Evolutionary conservation across 1,140 invertebrate genomes (phyloP), one percentile per base, ranked within the genome.

Genomic region (Drosophila pseudoobscura): DNA sequence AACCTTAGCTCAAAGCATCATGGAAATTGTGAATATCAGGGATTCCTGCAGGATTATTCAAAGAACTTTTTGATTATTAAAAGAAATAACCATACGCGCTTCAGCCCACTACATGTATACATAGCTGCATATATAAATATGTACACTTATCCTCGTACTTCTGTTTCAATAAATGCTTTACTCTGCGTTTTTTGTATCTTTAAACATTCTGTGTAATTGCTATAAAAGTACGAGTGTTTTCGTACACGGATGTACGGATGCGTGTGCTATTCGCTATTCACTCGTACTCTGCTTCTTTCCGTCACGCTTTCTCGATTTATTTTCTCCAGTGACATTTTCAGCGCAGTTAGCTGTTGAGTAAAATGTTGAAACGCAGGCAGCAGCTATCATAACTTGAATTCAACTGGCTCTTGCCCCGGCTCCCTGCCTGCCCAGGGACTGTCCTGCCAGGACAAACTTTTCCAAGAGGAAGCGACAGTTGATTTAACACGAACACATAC

Each of bases 391-490:
- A 85, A 72, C 78, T 88, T 56, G 65, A 70, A 85, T 73, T 53
- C 58, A 52, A 58, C 75, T 73, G 57, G 50, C 56, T 53, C 31
- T 3, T 3, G 31, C 0, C 35, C 11, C 11, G 8, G 35, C 11
- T 39, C 3, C 3, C 31, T 35, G 31, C 31, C 31, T 11, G 9
- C 31, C 3, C 31, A 20, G 52, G 49, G 55, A 26, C 39, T 61
- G 44, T 56, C 29, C 58, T 72, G 29, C 68, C 69, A 87, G 83
- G 83, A 78, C 74, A 71, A 85, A 85, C 69, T 85, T 85, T 85
- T 75, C 75, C 83, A 62, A 71, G 83, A 88, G 83, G 82, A 85
- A 85, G 74, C 85, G 82, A 88, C 82, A 87, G 82, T 87, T 85
- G 82, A 85, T 85, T 85, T 85, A 85, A 88, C 82, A 85, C 83